phyloP scores from a whole-genome alignment of 37 sponge, comb jelly and placozoan species.

The Agelas oroides region DNA sequence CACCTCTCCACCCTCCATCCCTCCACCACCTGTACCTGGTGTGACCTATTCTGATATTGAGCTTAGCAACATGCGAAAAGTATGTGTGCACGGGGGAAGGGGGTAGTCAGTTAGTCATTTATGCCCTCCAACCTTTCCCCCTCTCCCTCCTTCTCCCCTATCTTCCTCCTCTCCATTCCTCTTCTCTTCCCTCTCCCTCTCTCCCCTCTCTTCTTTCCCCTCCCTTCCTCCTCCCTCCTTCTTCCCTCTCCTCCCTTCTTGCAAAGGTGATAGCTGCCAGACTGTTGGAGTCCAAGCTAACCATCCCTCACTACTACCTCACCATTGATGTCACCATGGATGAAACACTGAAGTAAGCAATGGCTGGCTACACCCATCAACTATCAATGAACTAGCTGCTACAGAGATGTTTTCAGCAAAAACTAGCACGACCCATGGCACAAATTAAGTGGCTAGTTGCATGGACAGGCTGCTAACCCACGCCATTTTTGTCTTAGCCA shows the following conservation, averaged over 20 bases:
- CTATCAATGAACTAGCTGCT: background rate
- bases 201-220: background rate
- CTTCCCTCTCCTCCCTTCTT: background rate
- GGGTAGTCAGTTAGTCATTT: too few species aligned
- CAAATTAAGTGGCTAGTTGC: too few species aligned
- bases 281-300: conserved; percentile 83
- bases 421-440: background rate
- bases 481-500: too few species aligned
- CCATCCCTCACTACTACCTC: conserved; percentile 95
- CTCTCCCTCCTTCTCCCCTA: background rate
- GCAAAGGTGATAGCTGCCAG: conserved; percentile 67
- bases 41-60: conserved; percentile 78
- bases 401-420: background rate
- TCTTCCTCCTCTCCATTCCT: background rate
- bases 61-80: conserved; percentile 89
- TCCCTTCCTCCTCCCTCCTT: background rate
- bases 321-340: conserved; percentile 84
- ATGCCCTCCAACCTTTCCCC: background rate
- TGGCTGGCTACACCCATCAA: background rate
- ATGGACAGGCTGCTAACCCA: too few species aligned
- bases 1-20: background rate
- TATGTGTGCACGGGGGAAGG: conserved; percentile 17
- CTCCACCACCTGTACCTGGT: conserved; percentile 43
- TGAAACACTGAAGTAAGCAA: conserved; percentile 54
- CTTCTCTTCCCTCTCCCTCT: too few species aligned